Percentiles rank a stretch among this genome's conserved stretches.
These are phyloP conservation scores for Leptinotarsa undecemlineata DNA, from an alignment of 1,140 invertebrate genomes.

Conservation along the genomic window DNA sequence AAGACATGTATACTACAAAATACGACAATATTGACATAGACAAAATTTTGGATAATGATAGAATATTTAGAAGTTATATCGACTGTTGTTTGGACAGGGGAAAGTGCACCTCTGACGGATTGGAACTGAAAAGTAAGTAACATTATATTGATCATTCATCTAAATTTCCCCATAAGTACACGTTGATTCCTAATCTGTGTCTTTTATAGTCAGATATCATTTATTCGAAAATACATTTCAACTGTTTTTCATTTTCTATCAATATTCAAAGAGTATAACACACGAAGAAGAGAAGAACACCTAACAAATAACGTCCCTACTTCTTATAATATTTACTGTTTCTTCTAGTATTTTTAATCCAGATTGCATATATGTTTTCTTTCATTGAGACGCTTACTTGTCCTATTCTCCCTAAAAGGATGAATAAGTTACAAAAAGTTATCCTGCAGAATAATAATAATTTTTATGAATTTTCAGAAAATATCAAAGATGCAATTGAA, in stretches of 20 bases:
- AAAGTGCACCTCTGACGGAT: slow-evolving; percentile 10
- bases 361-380: neutral
- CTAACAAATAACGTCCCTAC: too few species aligned
- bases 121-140: slow-evolving; percentile 15
- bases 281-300: too few species aligned
- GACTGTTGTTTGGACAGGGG: neutral
- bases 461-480: slow-evolving; percentile 42
- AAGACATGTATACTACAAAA: slow-evolving; percentile 12
- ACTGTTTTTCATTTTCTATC: too few species aligned
- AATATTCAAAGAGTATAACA: too few species aligned
- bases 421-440: neutral
- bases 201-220: too few species aligned
- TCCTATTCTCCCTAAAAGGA: too few species aligned
- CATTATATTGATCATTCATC: neutral
- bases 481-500: slow-evolving; percentile 53
- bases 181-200: neutral
- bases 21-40: slow-evolving; percentile 10
- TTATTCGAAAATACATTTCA: too few species aligned
- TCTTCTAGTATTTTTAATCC: neutral
- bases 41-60: neutral
- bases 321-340: neutral
- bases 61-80: slow-evolving; percentile 12
- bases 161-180: neutral
- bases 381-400: neutral
- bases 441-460: neutral